phyloP scores from a whole-genome alignment of 2,797 vertebrate genomes.

The Balearica regulorum region DNA sequence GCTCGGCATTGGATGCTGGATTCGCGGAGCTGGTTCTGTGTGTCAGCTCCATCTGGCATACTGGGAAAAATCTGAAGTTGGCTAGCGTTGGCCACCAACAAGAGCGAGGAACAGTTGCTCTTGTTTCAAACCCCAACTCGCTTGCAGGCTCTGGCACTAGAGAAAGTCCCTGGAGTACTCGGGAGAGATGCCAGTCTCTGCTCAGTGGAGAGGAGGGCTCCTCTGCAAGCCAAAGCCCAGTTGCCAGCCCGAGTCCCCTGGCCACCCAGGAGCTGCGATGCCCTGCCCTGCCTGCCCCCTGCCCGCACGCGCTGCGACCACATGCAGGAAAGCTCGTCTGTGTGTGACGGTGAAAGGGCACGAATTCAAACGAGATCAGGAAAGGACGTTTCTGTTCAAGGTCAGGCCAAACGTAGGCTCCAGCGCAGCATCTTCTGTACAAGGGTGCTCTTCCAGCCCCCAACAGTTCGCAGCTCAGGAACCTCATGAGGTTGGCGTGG shows the following conservation, averaged over 20 bases:
- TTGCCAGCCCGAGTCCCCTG: background rate
- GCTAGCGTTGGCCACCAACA: background rate
- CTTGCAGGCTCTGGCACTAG: background rate
- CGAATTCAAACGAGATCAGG: background rate
- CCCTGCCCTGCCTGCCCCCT: background rate
- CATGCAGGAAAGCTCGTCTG: background rate
- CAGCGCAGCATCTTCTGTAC: background rate
- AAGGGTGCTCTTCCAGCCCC: background rate
- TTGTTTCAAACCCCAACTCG: accelerated
- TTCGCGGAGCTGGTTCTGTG: accelerated
- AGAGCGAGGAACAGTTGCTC: background rate
- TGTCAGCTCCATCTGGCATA: background rate
- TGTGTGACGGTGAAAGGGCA: background rate
- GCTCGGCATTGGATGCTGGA: background rate
- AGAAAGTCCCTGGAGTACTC: background rate
- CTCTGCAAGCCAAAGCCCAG: background rate
- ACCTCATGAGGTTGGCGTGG: background rate
- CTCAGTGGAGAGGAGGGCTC: background rate
- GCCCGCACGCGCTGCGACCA: background rate
- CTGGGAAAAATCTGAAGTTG: background rate
- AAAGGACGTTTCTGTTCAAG: background rate
- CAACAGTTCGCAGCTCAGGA: background rate
- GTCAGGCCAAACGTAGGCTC: background rate
- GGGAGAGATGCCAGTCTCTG: background rate
- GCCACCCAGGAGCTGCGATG: background rate